Conservation (phyloP, 2,888 invertebrate genomes). For the Mythimna ferrago region DNA sequence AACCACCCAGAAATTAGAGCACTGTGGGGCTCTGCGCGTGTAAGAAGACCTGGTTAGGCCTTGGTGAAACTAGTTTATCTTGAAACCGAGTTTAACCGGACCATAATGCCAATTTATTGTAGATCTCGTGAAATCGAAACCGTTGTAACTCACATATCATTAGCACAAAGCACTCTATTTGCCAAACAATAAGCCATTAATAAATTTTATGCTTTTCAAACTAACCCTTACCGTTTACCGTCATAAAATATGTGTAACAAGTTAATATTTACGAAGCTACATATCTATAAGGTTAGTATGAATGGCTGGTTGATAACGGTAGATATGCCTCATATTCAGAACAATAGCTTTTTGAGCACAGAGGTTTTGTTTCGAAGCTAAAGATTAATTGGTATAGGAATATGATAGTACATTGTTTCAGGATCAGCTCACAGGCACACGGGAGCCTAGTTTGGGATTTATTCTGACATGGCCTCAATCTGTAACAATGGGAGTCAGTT, state of each 20-base stretch:
- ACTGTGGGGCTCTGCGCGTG: too few relatives aligned
- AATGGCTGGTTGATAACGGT: constrained; percentile 36
- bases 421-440: background rate
- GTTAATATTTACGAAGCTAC: constrained; percentile 18
- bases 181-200: constrained; percentile 36
- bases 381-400: constrained; percentile 32
- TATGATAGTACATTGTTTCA: constrained; percentile 32
- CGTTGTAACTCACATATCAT: background rate
- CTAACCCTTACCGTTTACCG: constrained; percentile 53
- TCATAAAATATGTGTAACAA: constrained; percentile 54
- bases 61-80: too few relatives aligned
- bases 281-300: constrained; percentile 10
- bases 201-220: constrained; percentile 47
- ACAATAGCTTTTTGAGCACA: constrained; percentile 31
- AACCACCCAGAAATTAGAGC: too few relatives aligned
- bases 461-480: background rate
- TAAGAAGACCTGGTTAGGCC: too few relatives aligned
- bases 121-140: too few relatives aligned
- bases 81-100: too few relatives aligned
- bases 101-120: too few relatives aligned
- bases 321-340: constrained; percentile 8
- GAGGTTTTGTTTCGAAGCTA: background rate
- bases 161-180: background rate
- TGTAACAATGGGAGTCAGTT: background rate
- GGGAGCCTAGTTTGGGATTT: constrained; percentile 2